Conservation (phyloP, 1,140 invertebrate species). For the Arion vulgaris region DNA sequence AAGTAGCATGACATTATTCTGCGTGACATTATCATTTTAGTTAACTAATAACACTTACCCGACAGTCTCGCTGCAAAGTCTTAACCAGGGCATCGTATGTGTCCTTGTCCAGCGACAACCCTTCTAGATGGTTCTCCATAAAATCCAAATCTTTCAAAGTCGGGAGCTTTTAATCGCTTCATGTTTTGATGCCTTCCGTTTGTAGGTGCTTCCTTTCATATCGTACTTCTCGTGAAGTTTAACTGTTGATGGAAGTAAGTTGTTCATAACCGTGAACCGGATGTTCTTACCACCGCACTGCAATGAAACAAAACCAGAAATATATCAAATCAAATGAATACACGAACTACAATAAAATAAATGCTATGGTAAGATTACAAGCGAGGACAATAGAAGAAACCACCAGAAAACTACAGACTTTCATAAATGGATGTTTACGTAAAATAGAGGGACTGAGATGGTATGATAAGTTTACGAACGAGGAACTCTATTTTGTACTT, state of each 20-base stretch:
- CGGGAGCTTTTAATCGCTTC: conserved; percentile 92
- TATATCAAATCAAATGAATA: neutral
- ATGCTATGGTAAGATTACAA: no score
- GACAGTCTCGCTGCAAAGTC: conserved; percentile 96
- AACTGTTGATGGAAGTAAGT: conserved; percentile 96
- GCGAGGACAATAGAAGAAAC: no score
- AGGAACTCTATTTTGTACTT: no score
- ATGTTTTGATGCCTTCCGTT: conserved; percentile 90
- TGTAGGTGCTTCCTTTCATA: conserved; percentile 94
- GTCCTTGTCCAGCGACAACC: conserved; percentile 93
- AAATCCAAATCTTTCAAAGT: conserved; percentile 99
- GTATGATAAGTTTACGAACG: no score
- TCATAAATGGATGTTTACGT: no score
- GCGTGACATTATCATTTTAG: no score
- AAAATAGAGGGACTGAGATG: no score
- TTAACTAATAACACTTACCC: no score
- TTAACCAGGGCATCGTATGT: conserved; percentile 94
- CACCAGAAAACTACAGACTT: no score
- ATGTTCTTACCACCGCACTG: conserved; percentile 99
- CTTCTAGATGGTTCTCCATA: conserved; percentile 90
- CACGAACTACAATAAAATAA: no score
- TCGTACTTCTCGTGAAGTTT: conserved; percentile 99
- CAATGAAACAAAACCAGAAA: conserved; percentile 12
- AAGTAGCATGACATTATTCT: no score
- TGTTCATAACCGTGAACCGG: conserved; percentile 98